Conservation (phyloP, 2,797 vertebrate genomes). For the Protonibea diacanthus region DNA sequence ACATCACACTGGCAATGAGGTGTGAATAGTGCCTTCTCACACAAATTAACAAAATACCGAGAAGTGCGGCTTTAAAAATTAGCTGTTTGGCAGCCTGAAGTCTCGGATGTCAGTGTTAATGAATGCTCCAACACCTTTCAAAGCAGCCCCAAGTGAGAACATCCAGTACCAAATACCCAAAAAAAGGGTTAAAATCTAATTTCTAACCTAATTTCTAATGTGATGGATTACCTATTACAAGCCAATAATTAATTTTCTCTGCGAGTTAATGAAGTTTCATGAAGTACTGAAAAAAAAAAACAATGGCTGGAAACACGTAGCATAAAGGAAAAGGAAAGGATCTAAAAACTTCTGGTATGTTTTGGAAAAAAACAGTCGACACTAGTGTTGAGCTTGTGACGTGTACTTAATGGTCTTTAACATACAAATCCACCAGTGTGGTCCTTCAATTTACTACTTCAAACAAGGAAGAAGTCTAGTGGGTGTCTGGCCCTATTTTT, state of each 20-base stretch:
- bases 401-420: conserved; percentile 18
- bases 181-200: background rate
- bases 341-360: background rate
- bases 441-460: conserved; percentile 25
- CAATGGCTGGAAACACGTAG: background rate
- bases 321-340: conserved; percentile 19
- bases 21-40: too few relatives aligned
- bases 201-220: background rate
- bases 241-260: conserved; percentile 39
- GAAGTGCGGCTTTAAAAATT: background rate
- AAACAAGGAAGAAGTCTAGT: conserved; percentile 25
- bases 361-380: conserved; percentile 12
- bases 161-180: background rate
- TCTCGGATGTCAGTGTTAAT: background rate
- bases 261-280: conserved; percentile 33
- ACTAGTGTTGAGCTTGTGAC: conserved; percentile 16
- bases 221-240: conserved; percentile 43
- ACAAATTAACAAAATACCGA: background rate
- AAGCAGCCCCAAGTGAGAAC: background rate
- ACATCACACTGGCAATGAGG: too few relatives aligned
- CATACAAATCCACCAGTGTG: conserved; percentile 14
- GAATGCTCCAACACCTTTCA: background rate
- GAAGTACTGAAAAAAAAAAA: conserved; percentile 8
- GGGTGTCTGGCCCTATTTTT: conserved; percentile 17
- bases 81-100: background rate